Conservation (phyloP, 2,113 vertebrate genomes). For the Triplophysa siluroides region DNA sequence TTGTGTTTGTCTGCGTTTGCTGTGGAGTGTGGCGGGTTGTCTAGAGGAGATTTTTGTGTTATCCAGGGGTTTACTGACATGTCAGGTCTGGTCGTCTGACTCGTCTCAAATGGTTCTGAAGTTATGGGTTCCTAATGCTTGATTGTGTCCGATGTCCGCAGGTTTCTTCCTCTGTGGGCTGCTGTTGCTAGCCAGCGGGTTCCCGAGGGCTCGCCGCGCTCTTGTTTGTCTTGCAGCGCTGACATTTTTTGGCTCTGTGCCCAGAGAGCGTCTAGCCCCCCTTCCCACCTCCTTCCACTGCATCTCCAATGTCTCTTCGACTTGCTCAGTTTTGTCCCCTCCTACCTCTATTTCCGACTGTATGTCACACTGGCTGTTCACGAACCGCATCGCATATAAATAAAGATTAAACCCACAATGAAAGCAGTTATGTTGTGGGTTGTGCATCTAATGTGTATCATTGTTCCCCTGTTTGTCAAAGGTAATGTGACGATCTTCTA, state of each 20-base stretch:
- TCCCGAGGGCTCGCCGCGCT: conserved; percentile 70
- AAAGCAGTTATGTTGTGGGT: neutral
- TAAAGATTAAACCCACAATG: neutral
- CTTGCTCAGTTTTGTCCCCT: neutral
- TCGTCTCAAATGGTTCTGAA: conserved; percentile 42
- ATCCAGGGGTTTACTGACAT: conserved; percentile 17
- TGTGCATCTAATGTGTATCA: neutral
- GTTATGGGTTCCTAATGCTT: conserved; percentile 21
- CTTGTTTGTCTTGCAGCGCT: conserved; percentile 78
- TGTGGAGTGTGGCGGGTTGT: conserved; percentile 20
- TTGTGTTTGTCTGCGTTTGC: conserved; percentile 21
- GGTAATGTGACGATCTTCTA: too few species aligned
- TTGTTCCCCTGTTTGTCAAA: neutral
- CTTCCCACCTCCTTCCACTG: conserved; percentile 33
- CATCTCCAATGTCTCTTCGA: conserved; percentile 28
- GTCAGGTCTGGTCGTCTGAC: conserved; percentile 30
- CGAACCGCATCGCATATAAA: neutral
- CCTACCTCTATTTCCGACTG: neutral
- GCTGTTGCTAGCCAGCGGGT: conserved; percentile 72
- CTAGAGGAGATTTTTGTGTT: conserved; percentile 36
- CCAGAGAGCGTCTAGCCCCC: conserved; percentile 79
- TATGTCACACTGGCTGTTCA: neutral
- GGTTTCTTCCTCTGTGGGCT: conserved; percentile 59
- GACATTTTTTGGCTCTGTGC: conserved; percentile 85
- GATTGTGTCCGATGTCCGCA: conserved; percentile 48